phyloP scores from a whole-genome alignment of 2,797 vertebrate species.

The Philypnodon macrostomus region DNA sequence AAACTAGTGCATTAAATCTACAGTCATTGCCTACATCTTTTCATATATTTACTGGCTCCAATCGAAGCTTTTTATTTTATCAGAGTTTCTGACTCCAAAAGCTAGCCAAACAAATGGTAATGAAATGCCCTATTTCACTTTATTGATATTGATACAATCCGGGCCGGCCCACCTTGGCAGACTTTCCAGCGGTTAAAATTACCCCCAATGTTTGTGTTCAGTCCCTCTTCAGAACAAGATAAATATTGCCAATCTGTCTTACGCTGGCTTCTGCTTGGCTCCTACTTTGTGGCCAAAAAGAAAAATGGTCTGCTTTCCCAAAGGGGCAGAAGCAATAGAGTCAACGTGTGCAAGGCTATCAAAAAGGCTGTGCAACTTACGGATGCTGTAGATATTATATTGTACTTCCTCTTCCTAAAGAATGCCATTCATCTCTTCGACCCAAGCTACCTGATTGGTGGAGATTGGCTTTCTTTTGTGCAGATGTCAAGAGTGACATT shows the following conservation, averaged over 20 bases:
- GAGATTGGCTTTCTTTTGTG: slow-evolving; percentile 61
- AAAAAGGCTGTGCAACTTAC: slow-evolving; percentile 51
- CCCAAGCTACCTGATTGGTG: slow-evolving; percentile 51
- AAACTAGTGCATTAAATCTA: slow-evolving; percentile 10
- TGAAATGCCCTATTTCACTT: slow-evolving; percentile 51
- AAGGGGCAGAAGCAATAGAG: slow-evolving; percentile 62
- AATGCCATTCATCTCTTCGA: slow-evolving; percentile 64
- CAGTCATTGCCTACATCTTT: slow-evolving; percentile 19
- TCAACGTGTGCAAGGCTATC: too few species aligned
- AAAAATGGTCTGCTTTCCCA: slow-evolving; percentile 69
- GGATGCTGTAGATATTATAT: slow-evolving; percentile 66
- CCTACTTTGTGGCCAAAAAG: slow-evolving; percentile 53
- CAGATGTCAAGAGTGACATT: slow-evolving; percentile 65
- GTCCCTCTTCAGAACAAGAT: slow-evolving; percentile 68
- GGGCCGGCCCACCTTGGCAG: slow-evolving; percentile 19
- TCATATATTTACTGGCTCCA: slow-evolving; percentile 16
- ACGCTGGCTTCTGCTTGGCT: slow-evolving; percentile 47
- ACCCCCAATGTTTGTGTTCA: slow-evolving; percentile 64
- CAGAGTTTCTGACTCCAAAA: slow-evolving; percentile 19
- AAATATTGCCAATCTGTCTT: slow-evolving; percentile 72
- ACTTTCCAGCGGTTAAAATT: slow-evolving; percentile 62
- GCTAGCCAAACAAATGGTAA: slow-evolving; percentile 26
- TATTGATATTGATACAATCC: slow-evolving; percentile 56
- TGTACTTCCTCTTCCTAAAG: slow-evolving; percentile 55
- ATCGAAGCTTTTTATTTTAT: slow-evolving; percentile 23